Percentiles rank a stretch among this genome's conserved stretches.
Conservation (phyloP, 2,888 invertebrate genomes). For the Leptinotarsa haldemani region DNA sequence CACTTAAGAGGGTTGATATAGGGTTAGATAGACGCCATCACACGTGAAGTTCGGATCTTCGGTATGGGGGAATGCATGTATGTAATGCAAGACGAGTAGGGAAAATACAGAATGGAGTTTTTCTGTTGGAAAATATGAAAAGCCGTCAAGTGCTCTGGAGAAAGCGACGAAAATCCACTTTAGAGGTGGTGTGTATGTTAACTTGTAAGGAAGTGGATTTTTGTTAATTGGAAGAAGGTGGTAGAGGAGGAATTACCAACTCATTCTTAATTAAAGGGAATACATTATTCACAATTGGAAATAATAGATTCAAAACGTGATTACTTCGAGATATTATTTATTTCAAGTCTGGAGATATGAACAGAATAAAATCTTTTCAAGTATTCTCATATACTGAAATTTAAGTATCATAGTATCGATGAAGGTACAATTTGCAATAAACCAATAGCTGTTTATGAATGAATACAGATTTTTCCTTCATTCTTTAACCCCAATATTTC, state of each 20-base stretch:
- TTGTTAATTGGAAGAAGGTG: not conserved
- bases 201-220: not conserved
- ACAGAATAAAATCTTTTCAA: too few relatives aligned
- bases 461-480: too few relatives aligned
- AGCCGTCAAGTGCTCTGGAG: slow-evolving; percentile 3
- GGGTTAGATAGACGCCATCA: slow-evolving; percentile 18
- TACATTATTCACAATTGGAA: too few relatives aligned
- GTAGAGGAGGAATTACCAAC: not conserved
- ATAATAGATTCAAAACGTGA: too few relatives aligned
- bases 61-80: slow-evolving; percentile 12
- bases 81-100: not conserved
- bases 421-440: too few relatives aligned
- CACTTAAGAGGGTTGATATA: slow-evolving; percentile 16
- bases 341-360: too few relatives aligned
- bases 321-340: too few relatives aligned
- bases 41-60: slow-evolving; percentile 5
- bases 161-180: not conserved
- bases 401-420: too few relatives aligned
- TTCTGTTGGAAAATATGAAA: slow-evolving; percentile 6
- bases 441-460: too few relatives aligned
- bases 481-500: too few relatives aligned
- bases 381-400: too few relatives aligned
- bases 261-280: too few relatives aligned
- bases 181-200: not conserved
- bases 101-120: not conserved